These are phyloP conservation scores for Plutomurus gul DNA, from an alignment of 1,140 invertebrate species.

Conservation along the genomic window DNA sequence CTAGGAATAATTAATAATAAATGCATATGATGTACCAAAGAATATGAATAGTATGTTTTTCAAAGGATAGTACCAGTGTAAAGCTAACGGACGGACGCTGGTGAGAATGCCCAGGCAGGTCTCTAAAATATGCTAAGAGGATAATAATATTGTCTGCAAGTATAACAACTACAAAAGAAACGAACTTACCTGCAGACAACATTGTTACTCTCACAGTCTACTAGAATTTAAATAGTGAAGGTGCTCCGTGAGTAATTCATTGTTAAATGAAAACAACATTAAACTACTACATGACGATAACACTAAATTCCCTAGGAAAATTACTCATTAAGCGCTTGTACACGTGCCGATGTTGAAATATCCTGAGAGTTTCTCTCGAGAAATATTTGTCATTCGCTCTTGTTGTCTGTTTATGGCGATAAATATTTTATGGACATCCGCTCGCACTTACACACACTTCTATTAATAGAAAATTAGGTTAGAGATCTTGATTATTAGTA, in stretches of 20 bases:
- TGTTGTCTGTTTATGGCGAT: background rate
- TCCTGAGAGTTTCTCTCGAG: background rate
- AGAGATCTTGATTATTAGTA: background rate
- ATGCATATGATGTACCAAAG: too few species aligned
- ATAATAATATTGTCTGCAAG: too few species aligned
- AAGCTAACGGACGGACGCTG: too few species aligned
- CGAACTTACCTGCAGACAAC: too few species aligned
- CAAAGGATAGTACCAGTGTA: too few species aligned
- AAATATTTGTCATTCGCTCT: conserved; percentile 14
- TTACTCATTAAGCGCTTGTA: background rate
- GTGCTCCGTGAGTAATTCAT: background rate
- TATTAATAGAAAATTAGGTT: conserved; percentile 20
- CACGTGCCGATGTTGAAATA: conserved; percentile 5
- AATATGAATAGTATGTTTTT: too few species aligned
- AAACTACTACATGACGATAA: background rate
- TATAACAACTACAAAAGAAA: too few species aligned
- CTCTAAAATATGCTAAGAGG: too few species aligned
- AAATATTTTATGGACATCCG: conserved; percentile 1
- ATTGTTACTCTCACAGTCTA: too few species aligned
- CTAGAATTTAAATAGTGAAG: too few species aligned
- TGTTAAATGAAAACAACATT: conserved; percentile 1
- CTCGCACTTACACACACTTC: background rate
- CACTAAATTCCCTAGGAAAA: background rate
- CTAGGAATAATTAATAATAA: too few species aligned
- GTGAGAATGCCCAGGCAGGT: too few species aligned